Evolutionary conservation across 2,797 vertebrate genomes (phyloP), one percentile per base, ranked within the genome.

Genomic region (Eidolon dupreanum): DNA sequence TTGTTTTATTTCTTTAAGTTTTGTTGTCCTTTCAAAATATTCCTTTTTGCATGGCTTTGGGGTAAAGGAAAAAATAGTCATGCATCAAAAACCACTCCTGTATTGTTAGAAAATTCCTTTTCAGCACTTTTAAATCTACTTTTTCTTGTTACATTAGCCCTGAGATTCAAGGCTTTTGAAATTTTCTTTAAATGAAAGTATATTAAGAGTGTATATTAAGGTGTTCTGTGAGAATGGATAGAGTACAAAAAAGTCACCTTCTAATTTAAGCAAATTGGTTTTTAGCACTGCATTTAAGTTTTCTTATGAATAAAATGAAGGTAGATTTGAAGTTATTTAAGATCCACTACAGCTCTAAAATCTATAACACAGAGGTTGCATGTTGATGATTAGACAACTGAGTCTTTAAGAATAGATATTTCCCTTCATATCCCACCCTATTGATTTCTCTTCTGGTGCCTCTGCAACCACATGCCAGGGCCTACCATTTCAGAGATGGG

Each of bases 361-460:
- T 66, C 88, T 70, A 22, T 31, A 61, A 53, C 74, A 82, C 31
- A 26, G 6, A 65, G 9, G 19, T 31, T 78, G 8, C 19, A 2
- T 53, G 10, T 20, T 77, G 36, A 55, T 53, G 15, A 53, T 28
- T 10, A 28, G 79, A 85, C 63, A 71, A 65, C 71, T 5, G 17
- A 61, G 9, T 81, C 71, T 85, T 93, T 36, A 68, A 55, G 65
- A 81, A 55, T 12, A 63, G 79, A 10, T 66, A 43, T 22, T 61
- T 77, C 33, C 61, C 49, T n/a, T 87, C 87, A 36, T 16, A 8
- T 46, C 13, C 68, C 61, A n/a, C 51, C 22, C 63, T 88, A 70
- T 28, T 74, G 93, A 93, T 84, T 92, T 92, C 31, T 85, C 31
- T 93, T 22, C 73, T 46, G 36, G 28, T 68, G 59, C 88, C 43